Percentiles rank a stretch among this genome's conserved stretches.
Conservation (phyloP, 2,888 invertebrate genomes). For the Tolmerus cingulatus region DNA sequence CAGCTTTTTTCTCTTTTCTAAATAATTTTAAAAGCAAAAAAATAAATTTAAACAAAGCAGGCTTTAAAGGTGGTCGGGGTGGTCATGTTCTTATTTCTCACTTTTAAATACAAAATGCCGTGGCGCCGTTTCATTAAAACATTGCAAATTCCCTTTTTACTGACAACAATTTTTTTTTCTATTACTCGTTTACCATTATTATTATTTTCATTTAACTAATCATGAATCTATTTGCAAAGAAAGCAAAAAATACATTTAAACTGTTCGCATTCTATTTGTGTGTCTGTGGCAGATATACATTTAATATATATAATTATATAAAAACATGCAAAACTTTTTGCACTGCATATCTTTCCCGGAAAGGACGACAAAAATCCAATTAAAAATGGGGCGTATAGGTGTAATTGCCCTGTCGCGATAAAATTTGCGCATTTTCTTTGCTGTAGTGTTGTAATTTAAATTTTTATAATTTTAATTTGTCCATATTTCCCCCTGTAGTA, state of each 20-base stretch:
- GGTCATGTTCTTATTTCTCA: conserved; percentile 39
- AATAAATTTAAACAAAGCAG: conserved; percentile 30
- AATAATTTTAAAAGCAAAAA: conserved; percentile 41
- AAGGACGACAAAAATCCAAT: not conserved
- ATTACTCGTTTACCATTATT: conserved; percentile 35
- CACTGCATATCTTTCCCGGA: not conserved
- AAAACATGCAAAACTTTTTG: not conserved
- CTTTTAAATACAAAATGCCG: conserved; percentile 21
- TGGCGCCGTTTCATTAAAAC: conserved; percentile 15
- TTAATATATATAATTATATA: conserved; percentile 25
- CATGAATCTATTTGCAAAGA: conserved; percentile 18
- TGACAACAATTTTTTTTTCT: not conserved
- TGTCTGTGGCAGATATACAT: not conserved
- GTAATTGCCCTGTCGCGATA: not conserved
- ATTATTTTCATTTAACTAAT: conserved; percentile 31
- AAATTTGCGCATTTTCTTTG: not conserved
- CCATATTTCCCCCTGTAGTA: conserved; percentile 15
- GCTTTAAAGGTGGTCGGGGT: conserved; percentile 46
- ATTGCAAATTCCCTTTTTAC: conserved; percentile 13
- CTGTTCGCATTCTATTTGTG: conserved; percentile 10
- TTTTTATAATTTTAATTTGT: conserved; percentile 1
- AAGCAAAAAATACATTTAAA: conserved; percentile 24
- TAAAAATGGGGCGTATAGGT: not conserved
- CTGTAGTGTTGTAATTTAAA: not conserved
- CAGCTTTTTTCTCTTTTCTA: conserved; percentile 41